A percentile compares a stretch with the other conserved stretches of the same genome.
Conservation (phyloP, 2,888 invertebrate genomes). For the Dascillus cervinus region DNA sequence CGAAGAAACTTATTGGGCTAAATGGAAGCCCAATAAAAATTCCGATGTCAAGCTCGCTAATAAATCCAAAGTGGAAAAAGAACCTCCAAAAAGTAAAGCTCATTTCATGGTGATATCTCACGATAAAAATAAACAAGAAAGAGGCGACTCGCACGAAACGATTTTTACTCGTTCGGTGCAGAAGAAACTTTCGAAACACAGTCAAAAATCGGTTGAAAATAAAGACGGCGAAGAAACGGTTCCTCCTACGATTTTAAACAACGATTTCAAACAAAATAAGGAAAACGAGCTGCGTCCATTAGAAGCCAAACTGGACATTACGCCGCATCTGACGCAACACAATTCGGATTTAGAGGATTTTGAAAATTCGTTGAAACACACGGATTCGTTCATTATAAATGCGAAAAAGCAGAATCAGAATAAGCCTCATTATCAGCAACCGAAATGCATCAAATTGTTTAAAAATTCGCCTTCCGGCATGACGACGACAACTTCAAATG, state of each 20-base stretch:
- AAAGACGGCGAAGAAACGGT: background rate
- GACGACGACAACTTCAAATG: slow-evolving; percentile 6
- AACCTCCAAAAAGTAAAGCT: slow-evolving; percentile 9
- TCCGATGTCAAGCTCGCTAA: background rate
- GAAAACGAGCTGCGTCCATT: background rate
- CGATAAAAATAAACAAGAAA: slow-evolving; percentile 6
- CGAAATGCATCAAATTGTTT: slow-evolving; percentile 22
- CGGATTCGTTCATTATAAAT: slow-evolving; percentile 31
- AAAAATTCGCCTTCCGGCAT: slow-evolving; percentile 8
- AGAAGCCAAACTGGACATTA: background rate
- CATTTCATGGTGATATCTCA: slow-evolving; percentile 10
- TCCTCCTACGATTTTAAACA: background rate
- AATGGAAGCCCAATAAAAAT: slow-evolving; percentile 34
- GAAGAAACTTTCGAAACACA: background rate
- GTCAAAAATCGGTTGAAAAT: background rate
- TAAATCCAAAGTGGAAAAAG: too few species aligned
- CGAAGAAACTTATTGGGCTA: slow-evolving; percentile 39
- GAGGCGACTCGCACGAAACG: background rate
- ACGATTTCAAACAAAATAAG: background rate
- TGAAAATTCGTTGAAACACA: slow-evolving; percentile 29
- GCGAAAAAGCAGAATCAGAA: slow-evolving; percentile 26
- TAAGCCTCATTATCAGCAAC: slow-evolving; percentile 28
- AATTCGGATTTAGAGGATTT: too few species aligned
- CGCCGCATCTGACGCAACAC: background rate
- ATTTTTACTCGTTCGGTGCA: background rate